These are phyloP conservation scores for Saccostrea echinata DNA, from an alignment of 1,140 invertebrate species.

Conservation along the genomic window DNA sequence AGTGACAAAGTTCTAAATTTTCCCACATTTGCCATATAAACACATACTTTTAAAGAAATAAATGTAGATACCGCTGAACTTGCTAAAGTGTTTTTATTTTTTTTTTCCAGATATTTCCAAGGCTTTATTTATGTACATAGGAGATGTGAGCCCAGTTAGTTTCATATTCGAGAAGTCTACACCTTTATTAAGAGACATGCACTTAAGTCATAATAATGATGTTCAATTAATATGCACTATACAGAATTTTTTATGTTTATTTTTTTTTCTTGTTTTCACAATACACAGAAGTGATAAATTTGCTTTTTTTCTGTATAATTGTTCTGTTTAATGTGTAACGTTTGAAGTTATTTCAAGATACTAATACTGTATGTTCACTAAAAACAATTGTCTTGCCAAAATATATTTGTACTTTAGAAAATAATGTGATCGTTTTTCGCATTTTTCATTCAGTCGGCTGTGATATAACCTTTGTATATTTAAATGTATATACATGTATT, in stretches of 20 bases:
- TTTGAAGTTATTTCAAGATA: neutral
- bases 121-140: too few relatives aligned
- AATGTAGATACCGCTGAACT: neutral
- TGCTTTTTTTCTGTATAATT: neutral
- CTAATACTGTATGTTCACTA: neutral
- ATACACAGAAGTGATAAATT: neutral
- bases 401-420: neutral
- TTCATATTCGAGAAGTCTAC: too few relatives aligned
- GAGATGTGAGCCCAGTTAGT: too few relatives aligned
- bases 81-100: neutral
- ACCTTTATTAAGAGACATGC: too few relatives aligned
- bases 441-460: neutral
- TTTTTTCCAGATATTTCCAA: neutral
- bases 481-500: neutral
- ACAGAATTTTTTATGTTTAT: neutral
- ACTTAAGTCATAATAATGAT: neutral
- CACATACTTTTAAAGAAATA: neutral
- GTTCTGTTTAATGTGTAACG: too few relatives aligned
- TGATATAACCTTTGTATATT: neutral
- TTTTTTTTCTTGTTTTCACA: neutral
- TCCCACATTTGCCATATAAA: conserved; percentile 10
- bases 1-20: neutral
- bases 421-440: neutral
- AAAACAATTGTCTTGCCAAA: neutral
- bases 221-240: neutral